Evolutionary conservation across 2,888 invertebrate species (phyloP), one percentile per base, ranked within the genome.

Genomic region (Plemyria rubiginata): DNA sequence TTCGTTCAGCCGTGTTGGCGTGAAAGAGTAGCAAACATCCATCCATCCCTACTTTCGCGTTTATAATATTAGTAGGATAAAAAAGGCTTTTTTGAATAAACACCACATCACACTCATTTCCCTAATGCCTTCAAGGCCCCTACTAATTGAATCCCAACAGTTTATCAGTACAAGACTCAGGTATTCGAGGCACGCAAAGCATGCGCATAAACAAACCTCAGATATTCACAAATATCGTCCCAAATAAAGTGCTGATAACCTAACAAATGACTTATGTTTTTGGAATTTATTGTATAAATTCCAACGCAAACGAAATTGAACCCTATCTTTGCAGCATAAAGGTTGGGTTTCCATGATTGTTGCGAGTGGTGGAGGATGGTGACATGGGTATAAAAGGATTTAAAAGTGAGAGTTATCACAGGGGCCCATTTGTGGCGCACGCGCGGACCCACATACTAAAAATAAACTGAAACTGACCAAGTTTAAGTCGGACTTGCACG

Each of bases 331-430:
- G 11, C 6, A 0, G 0, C 4, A 65, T 76, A 86, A 65, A 70
- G 80, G 67, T 73, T 9, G 70, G 67, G 77, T 68, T 84, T 15
- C 61, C 52, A 62, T 76, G 71, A 45, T 13, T 13, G 54, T 13
- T 41, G 6, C 36, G 38, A 50, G 63, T 59, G 72, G 63, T 59
- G 72, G 72, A 79, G 81, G 73, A 72, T 83, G 82, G 83, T 86
- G 90, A 90, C 85, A 86, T 81, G 82, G 80, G 81, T 80, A 84
- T 86, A 88, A 88, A 86, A 88, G 87, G 87, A 87, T 85, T 85
- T 83, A 86, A 88, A 89, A 92, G 92, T 92, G 92, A 92, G 92
- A 92, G 90, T 92, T 92, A 92, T 92, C 92, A 91, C 92, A 69
- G 86, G 81, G 85, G 78, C 83, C 90, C 92, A 92, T 92, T 92